Percentiles rank a stretch among this genome's conserved stretches.
These are phyloP conservation scores for Byasa hedistus DNA, from an alignment of 2,888 invertebrate genomes.

Conservation along the genomic window DNA sequence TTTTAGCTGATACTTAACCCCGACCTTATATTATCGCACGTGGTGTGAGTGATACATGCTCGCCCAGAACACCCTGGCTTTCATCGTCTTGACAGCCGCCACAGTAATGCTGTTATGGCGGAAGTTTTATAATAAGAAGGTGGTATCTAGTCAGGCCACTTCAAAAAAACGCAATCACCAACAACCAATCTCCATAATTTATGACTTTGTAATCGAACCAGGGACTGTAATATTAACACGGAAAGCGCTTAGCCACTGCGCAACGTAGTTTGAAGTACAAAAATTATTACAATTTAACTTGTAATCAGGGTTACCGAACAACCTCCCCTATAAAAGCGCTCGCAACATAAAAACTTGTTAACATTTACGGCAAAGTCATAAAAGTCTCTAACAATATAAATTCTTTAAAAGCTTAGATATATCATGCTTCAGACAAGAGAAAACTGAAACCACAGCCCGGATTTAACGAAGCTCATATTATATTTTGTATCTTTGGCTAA, in stretches of 20 bases:
- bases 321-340: conserved; percentile 14
- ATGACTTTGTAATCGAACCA: background rate
- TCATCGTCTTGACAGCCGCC: background rate
- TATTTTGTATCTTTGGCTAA: conserved; percentile 15
- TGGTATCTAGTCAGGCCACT: background rate
- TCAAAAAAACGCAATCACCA: background rate
- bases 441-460: conserved; percentile 11
- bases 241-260: background rate
- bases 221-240: background rate
- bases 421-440: conserved; percentile 13
- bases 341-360: conserved; percentile 15
- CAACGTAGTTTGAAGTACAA: background rate
- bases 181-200: background rate
- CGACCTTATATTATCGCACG: background rate
- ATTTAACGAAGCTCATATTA: conserved; percentile 14
- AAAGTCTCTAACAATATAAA: conserved; percentile 22
- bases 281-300: conserved; percentile 6
- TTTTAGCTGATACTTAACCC: background rate
- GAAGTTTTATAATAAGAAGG: background rate
- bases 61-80: background rate
- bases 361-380: conserved; percentile 17
- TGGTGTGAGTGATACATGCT: background rate
- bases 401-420: conserved; percentile 19
- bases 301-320: background rate
- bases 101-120: background rate